Evolutionary conservation across 2,888 invertebrate genomes (phyloP), one percentile per base, ranked within the genome.

Genomic region (Drosophila fungiperda): DNA sequence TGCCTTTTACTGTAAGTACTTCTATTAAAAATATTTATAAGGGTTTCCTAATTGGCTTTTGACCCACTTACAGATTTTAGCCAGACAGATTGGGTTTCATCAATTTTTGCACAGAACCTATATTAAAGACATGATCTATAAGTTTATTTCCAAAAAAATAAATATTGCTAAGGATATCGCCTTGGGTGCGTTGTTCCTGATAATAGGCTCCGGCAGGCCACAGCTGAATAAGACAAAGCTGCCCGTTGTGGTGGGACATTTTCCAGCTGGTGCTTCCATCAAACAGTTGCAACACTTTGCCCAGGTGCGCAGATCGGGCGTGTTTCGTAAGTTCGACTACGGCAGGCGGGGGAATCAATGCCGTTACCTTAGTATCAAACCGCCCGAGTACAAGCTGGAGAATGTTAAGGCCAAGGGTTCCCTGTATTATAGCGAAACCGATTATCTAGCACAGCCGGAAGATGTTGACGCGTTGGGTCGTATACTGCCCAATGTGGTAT

Each of bases 271-370:
- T 5, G 94, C 95, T 0, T 94, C 97, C 1, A 94, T 95, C 1
- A 94, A 95, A 83, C 96, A 97, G 91, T 91, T 97, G 8, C 93
- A 95, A 5, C 97, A 97, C 92, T 97, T 95, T 89, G 95, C 94
- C 0, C 97, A 97, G 92, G 94, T 95, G 23, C 94, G 95, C 23
- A 86, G 91, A 15, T 94, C 94, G 1, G 93, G 93, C 1, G 81
- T 91, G 2, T 95, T 95, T 90, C 93, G 94, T n/a, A 94, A 95
- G 71, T 95, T 94, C 82, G 95, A 95, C 87, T 93, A 94, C 71
- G 95, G 95, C 15, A 77, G 89, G 73, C 74, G 93, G 7, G 90
- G 91, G 49, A 96, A 96, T 90, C 90, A 94, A 38, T 89, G 91
- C 78, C 92, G 83, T 9, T 96, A 96, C 83, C 94, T 95, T 1